A percentile compares a stretch with the other conserved stretches of the same genome.
Conservation (phyloP, 2,113 vertebrate genomes). For the Steatornis caripensis region DNA sequence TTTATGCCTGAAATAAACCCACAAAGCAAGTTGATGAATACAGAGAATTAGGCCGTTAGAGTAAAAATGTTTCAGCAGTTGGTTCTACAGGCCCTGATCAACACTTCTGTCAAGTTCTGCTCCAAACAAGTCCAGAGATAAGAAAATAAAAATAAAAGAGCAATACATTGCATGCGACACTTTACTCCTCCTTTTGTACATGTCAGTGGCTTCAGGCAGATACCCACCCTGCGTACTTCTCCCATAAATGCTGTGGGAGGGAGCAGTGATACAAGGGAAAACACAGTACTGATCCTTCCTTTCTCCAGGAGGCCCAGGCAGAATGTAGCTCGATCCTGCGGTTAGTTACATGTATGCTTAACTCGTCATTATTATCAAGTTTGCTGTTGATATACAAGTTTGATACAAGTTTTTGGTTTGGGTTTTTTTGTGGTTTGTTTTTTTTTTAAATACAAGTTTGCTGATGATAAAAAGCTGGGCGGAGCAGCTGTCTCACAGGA, state of each 20-base stretch:
- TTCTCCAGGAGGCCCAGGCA: not conserved
- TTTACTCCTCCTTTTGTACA: not conserved
- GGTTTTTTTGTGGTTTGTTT: too few relatives aligned
- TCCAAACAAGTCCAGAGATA: not conserved
- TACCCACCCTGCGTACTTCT: not conserved
- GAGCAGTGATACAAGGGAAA: not conserved
- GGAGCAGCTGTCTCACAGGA: too few relatives aligned
- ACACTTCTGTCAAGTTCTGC: not conserved
- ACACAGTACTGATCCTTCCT: not conserved
- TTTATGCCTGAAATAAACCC: not conserved
- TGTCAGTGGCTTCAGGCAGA: not conserved
- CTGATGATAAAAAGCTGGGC: too few relatives aligned
- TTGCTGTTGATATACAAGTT: too few relatives aligned
- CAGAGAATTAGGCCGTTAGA: not conserved
- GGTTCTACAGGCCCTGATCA: not conserved
- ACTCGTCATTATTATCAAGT: not conserved
- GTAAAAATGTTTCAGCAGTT: not conserved
- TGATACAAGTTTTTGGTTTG: too few relatives aligned
- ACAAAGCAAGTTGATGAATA: not conserved
- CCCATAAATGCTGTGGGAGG: not conserved
- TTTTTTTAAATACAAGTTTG: too few relatives aligned
- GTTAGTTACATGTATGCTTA: accelerated
- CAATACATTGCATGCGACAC: not conserved
- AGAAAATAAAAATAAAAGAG: not conserved
- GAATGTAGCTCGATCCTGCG: not conserved